Evolutionary conservation across 1,140 invertebrate genomes (phyloP), one percentile per base, ranked within the genome.

Genomic region (Ceratoteleas bidentatus): DNA sequence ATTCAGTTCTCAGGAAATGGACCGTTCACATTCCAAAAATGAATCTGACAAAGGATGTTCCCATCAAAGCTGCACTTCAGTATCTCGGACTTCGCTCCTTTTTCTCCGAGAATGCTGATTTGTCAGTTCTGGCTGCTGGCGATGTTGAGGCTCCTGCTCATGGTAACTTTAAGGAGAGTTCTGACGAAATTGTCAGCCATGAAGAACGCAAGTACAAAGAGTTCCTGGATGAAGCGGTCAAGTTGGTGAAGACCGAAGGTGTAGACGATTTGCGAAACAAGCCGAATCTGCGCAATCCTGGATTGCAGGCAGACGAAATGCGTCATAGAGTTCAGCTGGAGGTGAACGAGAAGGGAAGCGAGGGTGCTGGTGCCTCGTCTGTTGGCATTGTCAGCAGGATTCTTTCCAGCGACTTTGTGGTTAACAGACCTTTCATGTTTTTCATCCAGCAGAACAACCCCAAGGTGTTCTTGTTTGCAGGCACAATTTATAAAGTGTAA

Each of bases 341-440:
- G 14, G 7, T 70, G 3, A 61, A 70, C 33, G 68, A 70, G 45
- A 43, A 53, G 14, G 68, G 68, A 14, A 45, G 32, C 9, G 68
- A 61, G 45, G 68, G 68, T 8, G 56, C 36, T 5, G 33, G 13
- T 11, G 57, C 36, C 6, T 10, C 68, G 8, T 0, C 0, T 10
- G 8, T 70, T 4, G 36, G 4, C 6, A 4, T 61, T 43, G 9
- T 13, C 10, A 32, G 33, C 9, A 69, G 15, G 36, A 58, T 33
- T 15, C 10, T 50, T 14, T 9, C 33, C 6, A 9, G 6, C 13
- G 6, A 3, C 10, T 52, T 69, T 34, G 0, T 40, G 0, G 54
- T 69, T 4, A 53, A 70, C 33, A 40, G 14, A 34, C 68, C 68
- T 0, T 70, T 70, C 14, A 60, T 70, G 36, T 70, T 70, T 7